phyloP scores from a whole-genome alignment of 1,140 invertebrate species.

The Dendroctonus valens region DNA sequence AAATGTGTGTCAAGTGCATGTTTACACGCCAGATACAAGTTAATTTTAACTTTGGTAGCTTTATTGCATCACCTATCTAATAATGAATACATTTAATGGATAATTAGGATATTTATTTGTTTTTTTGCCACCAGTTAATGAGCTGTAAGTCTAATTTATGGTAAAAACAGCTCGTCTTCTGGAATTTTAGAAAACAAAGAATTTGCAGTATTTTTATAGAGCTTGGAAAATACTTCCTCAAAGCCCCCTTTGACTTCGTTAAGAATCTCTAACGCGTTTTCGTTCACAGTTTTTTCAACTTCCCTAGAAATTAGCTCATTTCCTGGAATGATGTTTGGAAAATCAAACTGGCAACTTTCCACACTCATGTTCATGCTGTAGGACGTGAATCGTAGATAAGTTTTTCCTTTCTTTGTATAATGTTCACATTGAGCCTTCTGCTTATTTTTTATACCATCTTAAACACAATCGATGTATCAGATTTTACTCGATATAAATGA shows the following conservation, averaged over 20 bases:
- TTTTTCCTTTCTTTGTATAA: constrained; percentile 36
- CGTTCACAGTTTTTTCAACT: constrained; percentile 36
- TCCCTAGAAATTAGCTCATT: constrained; percentile 35
- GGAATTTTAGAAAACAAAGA: constrained; percentile 52
- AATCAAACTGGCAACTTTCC: constrained; percentile 31
- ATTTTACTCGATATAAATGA: constrained; percentile 2
- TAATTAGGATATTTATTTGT: too few relatives aligned
- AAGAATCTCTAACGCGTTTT: constrained; percentile 38
- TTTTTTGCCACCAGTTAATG: too few relatives aligned
- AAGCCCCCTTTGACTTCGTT: constrained; percentile 34
- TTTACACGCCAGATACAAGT: too few relatives aligned
- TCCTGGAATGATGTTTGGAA: constrained; percentile 38
- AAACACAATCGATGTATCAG: background rate
- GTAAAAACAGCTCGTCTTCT: constrained; percentile 50
- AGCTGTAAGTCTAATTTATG: background rate
- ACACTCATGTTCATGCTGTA: constrained; percentile 28
- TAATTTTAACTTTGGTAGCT: too few relatives aligned
- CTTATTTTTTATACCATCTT: constrained; percentile 14
- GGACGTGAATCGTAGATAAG: constrained; percentile 21
- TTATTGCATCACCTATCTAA: too few relatives aligned
- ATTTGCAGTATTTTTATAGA: constrained; percentile 50
- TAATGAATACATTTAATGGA: too few relatives aligned
- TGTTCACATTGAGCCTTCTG: constrained; percentile 41
- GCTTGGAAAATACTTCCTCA: constrained; percentile 47
- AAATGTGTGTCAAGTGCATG: too few relatives aligned